These are phyloP conservation scores for Dryobotodes eremita DNA, from an alignment of 2,888 invertebrate genomes.

Conservation along the genomic window DNA sequence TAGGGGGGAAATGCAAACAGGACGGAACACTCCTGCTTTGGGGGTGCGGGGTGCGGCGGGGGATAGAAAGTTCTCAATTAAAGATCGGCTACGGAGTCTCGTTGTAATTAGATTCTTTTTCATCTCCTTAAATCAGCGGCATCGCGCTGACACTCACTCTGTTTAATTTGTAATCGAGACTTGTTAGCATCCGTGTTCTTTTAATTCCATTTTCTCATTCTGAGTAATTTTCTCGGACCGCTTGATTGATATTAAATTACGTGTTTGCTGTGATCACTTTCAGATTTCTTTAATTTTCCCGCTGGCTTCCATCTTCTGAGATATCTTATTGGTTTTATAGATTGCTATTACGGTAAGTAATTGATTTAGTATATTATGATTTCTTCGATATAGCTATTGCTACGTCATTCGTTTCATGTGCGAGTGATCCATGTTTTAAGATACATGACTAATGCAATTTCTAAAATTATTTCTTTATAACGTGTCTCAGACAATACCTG, in stretches of 20 bases:
- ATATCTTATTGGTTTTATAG: conserved; percentile 51
- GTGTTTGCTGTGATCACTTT: conserved; percentile 67
- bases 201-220: conserved; percentile 85
- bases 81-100: conserved; percentile 86
- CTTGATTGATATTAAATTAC: conserved; percentile 85
- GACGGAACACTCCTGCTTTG: conserved; percentile 56
- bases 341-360: conserved; percentile 58
- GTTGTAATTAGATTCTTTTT: conserved; percentile 90
- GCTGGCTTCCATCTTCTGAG: conserved; percentile 47
- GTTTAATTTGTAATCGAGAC: conserved; percentile 90
- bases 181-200: conserved; percentile 87
- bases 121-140: conserved; percentile 88
- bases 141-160: conserved; percentile 85
- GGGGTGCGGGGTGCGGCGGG: conserved; percentile 64
- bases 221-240: conserved; percentile 75
- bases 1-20: conserved; percentile 88
- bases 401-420: conserved; percentile 12
- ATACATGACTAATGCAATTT: not conserved
- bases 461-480: conserved; percentile 17
- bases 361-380: conserved; percentile 41
- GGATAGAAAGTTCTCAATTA: conserved; percentile 88
- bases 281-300: conserved; percentile 65
- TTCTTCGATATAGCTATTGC: conserved; percentile 14
- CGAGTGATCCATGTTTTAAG: not conserved
- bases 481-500: not conserved